Evolutionary conservation across 1,140 invertebrate species (phyloP), one percentile per base, ranked within the genome.

Genomic region (Trichoplusia ni): DNA sequence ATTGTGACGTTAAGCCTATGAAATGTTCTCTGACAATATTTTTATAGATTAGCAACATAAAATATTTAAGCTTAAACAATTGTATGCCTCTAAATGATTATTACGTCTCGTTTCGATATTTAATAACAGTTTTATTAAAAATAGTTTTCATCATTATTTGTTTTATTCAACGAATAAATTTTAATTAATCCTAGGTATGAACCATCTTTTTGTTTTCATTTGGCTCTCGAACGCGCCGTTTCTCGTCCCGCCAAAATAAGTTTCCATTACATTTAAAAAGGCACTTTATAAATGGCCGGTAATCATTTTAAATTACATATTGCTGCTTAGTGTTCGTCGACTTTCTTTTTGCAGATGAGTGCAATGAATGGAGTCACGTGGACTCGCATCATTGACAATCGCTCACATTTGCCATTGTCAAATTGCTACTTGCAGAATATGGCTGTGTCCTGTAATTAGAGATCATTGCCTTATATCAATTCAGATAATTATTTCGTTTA

Each of bases 251-350:
- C 58, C 35, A 42, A 58, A 42, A 14, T 47, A 37, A 62, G 46
- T 27, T 38, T 51, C 16, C 35, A 51, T 51, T 62, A 61, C 44
- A 49, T 61, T 61, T 61, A 51, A 60, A 54, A 62, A 65, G 49
- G 23, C 56, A 37, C 59, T 70, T 66, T 60, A 60, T 63, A 67
- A 71, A 70, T 62, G 58, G 37, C 64, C 61, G 29, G 49, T 51
- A 71, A 71, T 71, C 61, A 71, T 64, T 67, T 67, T 58, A 68
- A 71, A 71, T 67, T 71, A 71, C 42, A 67, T 58, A 61, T 64
- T 31, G 31, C 44, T 59, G 40, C 35, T 58, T 47, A 49, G 54
- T 5, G 64, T 46, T 35, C 13, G 21, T n/a, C n/a, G 25, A 29
- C 31, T 42, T 35, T 58, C 58, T 66, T 59, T 70, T 62, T 70